Evolutionary conservation across 2,113 vertebrate genomes (phyloP), one percentile per base, ranked within the genome.

Genomic region (Tenrec ecaudatus): DNA sequence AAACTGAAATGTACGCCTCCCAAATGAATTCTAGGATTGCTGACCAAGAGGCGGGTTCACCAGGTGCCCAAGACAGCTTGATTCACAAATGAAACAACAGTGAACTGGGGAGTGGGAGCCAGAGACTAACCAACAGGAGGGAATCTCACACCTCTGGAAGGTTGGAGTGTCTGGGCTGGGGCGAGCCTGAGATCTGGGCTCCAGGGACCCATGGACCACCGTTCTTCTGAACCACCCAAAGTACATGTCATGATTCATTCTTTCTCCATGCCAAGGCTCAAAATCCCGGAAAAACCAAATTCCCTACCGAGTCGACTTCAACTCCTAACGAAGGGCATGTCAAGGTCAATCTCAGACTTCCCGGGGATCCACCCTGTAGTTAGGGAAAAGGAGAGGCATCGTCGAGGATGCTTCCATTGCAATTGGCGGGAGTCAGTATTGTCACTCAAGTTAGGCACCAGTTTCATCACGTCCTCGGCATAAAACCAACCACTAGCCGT

Each of bases 351-450:
- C 33, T 10, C n/a, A 69, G 60, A 53, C 57, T 80, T 33, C 31
- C 31, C 16, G 57, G n/a, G 62, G 58, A 25, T 84, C 47, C 71
- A 53, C 86, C 81, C 22, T 22, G 57, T 27, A 33, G n/a, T 1
- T 93, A 36, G 11, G 57, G 25, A 91, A 79, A 75, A 75, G 19
- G 40, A 91, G 93, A 88, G 23, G 47, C 47, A 53, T 47, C 89
- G 57, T 4, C 60, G 16, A 73, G 69, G 69, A 33, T 20, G 23
- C 38, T 40, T 64, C 60, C 62, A 47, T 43, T 29, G 53, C 17
- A 29, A 31, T 25, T 78, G 40, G 6, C 79, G 64, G 77, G 29
- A 47, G 68, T 78, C 38, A 73, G 47, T 33, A 38, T 43, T 84
- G 17, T 78, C 57, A 62, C 62, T 71, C 36, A 57, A 43, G 29